Base-by-base conservation (phyloP, 2,888 invertebrate species). In the Heliconius cydno region DNA sequence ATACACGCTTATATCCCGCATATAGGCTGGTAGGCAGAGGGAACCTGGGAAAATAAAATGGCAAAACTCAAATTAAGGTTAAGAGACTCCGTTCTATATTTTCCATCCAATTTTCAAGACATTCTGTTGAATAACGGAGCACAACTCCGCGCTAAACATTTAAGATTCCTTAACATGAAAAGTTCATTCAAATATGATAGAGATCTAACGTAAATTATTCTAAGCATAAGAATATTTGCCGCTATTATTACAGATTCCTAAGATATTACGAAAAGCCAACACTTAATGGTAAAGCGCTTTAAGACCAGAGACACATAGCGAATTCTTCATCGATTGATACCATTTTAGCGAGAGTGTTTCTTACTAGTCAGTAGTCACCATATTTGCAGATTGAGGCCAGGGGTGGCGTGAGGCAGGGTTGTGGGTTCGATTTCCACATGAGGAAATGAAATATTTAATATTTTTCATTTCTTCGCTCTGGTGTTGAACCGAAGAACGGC, bases 241-340 rank as follows among this genome's bases (percentile, higher is more conserved):
- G 65, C 41, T 46, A 46, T 75, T 75, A 75, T 75, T 75, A 66
- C 66, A n/a, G 13, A 75, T 75, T 75, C 46, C 65, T 66, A 10
- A 41, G 63, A 75, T 75, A 75, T 66, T 75, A 66, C 30, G 46
- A 75, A 46, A 75, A 46, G 66, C 75, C 46, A 75, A 75, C 75
- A 46, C 66, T 75, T 41, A 75, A 75, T 75, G 10, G 65, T 75
- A 41, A 30, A 41, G 46, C 41, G 75, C 46, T 75, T 46, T 46
- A 75, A 75, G 63, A n/a, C 52, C 57, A 57, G 34, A 34, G 60
- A 60, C 60, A 75, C 25, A 75, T 75, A 41, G 63, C 65, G 28
- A 41, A 75, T 75, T 75, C 75, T 75, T 75, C 63, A 75, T 75
- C 75, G 75, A 75, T 66, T 46, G 75, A 75, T 60, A 60, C 34